A percentile compares a stretch with the other conserved stretches of the same genome.
These are phyloP conservation scores for Lasioglossum pauxillum DNA, from an alignment of 2,888 invertebrate genomes.

Conservation along the genomic window DNA sequence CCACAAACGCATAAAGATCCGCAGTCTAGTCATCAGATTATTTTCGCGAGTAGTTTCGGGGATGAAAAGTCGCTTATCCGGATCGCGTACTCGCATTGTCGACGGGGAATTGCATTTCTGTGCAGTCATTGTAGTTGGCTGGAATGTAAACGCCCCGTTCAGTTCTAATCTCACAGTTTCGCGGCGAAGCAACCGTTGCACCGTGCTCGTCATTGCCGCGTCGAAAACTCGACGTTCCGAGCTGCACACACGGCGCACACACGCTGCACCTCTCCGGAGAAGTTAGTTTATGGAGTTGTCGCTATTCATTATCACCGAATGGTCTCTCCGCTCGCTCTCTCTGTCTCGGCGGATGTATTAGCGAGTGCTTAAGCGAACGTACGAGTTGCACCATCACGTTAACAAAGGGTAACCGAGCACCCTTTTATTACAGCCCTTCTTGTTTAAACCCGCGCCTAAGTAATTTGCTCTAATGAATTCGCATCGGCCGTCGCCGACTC, in stretches of 20 bases:
- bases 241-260: background rate
- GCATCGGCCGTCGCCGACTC: conserved; percentile 44
- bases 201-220: background rate
- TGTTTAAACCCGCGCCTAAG: conserved; percentile 68
- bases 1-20: too few relatives aligned
- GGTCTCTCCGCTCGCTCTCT: conserved; percentile 50
- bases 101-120: conserved; percentile 29
- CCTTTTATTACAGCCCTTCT: conserved; percentile 70
- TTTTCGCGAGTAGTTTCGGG: background rate
- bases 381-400: conserved; percentile 70
- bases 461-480: conserved; percentile 72
- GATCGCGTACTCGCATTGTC: conserved; percentile 3
- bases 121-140: conserved; percentile 7
- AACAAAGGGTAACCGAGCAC: conserved; percentile 72
- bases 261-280: conserved; percentile 36
- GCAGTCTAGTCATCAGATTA: background rate
- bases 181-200: conserved; percentile 16
- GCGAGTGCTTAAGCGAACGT: conserved; percentile 67
- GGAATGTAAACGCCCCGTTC: conserved; percentile 30
- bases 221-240: conserved; percentile 8
- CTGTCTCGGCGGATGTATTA: conserved; percentile 69
- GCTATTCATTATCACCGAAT: conserved; percentile 77
- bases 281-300: conserved; percentile 78
- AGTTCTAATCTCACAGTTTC: conserved; percentile 41
- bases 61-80: background rate